These are phyloP conservation scores for Spizaetus ornatus DNA, from an alignment of 2,113 vertebrate species.

Conservation along the genomic window DNA sequence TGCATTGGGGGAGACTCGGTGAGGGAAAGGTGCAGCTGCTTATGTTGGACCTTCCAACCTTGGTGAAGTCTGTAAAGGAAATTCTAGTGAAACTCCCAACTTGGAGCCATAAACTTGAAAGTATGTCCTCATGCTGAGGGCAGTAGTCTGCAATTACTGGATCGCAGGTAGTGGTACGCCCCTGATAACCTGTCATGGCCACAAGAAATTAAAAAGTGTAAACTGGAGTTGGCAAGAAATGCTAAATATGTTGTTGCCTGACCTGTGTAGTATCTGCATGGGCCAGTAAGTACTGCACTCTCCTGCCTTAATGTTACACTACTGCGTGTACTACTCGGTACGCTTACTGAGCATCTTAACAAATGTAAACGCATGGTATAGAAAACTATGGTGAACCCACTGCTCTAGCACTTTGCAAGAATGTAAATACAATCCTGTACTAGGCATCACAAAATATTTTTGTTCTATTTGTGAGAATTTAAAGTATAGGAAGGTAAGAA, in stretches of 20 bases:
- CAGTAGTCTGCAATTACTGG: neutral
- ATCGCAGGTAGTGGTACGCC: accelerated
- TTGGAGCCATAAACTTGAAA: neutral
- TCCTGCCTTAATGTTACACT: neutral
- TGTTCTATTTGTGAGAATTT: neutral
- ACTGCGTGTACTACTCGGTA: no score
- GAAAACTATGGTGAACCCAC: neutral
- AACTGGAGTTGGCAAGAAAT: neutral
- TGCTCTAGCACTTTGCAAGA: neutral
- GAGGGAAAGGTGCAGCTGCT: neutral
- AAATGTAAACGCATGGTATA: no score
- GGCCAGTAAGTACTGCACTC: no score
- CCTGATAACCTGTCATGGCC: accelerated
- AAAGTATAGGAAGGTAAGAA: neutral
- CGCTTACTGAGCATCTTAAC: neutral
- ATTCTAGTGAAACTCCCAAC: accelerated
- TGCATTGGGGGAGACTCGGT: accelerated
- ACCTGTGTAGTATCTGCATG: accelerated
- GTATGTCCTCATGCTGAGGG: accelerated
- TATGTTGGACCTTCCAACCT: accelerated
- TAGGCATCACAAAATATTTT: neutral
- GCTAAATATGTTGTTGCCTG: neutral
- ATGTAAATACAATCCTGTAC: neutral
- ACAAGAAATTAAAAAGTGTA: neutral
- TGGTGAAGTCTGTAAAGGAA: neutral